These are phyloP conservation scores for Corydoras maculifer DNA, from an alignment of 2,113 vertebrate genomes.

Conservation along the genomic window DNA sequence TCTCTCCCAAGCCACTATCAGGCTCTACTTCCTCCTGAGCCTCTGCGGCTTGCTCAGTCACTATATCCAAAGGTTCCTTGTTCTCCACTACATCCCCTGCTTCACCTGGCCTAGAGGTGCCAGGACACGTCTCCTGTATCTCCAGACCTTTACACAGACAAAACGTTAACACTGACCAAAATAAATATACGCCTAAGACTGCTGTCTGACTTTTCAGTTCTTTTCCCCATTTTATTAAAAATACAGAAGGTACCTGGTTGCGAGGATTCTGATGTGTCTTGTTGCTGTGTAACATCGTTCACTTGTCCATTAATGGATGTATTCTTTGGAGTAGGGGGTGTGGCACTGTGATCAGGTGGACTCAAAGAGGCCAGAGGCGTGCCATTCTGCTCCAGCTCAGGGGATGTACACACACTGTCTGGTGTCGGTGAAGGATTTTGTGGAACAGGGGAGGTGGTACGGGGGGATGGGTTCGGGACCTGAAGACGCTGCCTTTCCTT, in stretches of 20 bases:
- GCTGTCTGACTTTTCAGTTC: background rate
- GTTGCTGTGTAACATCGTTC: constrained; percentile 28
- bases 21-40: constrained; percentile 40
- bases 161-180: background rate
- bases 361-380: constrained; percentile 52
- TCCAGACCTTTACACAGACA: constrained; percentile 19
- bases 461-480: constrained; percentile 60
- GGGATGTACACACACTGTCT: constrained; percentile 58
- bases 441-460: constrained; percentile 50
- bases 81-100: constrained; percentile 25
- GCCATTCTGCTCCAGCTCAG: constrained; percentile 54
- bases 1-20: constrained; percentile 35
- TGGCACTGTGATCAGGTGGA: constrained; percentile 49
- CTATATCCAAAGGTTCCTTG: constrained; percentile 20
- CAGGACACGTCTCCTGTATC: constrained; percentile 8
- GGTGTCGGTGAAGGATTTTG: constrained; percentile 50
- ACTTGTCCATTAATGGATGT: constrained; percentile 56
- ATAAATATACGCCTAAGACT: background rate
- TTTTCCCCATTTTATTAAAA: background rate
- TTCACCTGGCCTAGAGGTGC: background rate
- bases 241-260: constrained; percentile 42
- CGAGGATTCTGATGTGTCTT: constrained; percentile 25
- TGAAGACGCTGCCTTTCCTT: constrained; percentile 65
- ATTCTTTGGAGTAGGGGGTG: constrained; percentile 36
- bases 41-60: constrained; percentile 30